Evolutionary conservation across 2,113 vertebrate species (phyloP).

Genomic region (Panthera tigris): DNA sequence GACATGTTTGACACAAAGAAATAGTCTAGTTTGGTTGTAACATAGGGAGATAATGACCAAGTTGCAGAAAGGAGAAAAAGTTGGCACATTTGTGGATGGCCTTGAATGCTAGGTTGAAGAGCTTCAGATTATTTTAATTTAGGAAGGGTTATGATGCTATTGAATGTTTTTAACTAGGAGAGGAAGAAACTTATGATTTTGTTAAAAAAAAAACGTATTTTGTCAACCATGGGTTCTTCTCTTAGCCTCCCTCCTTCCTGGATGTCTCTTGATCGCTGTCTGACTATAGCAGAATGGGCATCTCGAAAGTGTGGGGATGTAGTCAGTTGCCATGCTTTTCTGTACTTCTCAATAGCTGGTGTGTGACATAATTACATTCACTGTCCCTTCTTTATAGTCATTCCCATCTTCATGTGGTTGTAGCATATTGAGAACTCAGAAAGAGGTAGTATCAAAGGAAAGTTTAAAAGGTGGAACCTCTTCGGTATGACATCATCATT

Average conservation of each 20-base stretch:
- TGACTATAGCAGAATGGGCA: background rate
- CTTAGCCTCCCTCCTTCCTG: background rate
- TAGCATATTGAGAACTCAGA: background rate
- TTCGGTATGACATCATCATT: background rate
- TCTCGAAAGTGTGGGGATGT: background rate
- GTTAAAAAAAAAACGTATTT: background rate
- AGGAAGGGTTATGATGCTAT: background rate
- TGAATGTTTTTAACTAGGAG: background rate
- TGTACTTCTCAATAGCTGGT: background rate
- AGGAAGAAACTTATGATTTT: background rate
- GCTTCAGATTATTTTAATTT: background rate
- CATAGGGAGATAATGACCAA: background rate
- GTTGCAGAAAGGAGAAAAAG: background rate
- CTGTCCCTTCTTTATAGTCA: background rate
- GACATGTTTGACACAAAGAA: background rate
- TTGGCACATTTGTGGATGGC: background rate
- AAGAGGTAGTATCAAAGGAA: background rate
- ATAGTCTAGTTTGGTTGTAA: background rate
- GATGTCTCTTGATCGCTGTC: background rate
- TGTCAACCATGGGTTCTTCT: background rate
- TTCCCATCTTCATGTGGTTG: background rate
- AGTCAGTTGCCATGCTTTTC: background rate
- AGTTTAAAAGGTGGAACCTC: background rate
- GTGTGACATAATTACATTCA: background rate
- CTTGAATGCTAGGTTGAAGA: background rate